A percentile compares a stretch with the other conserved stretches of the same genome.
phyloP scores from a whole-genome alignment of 2,113 vertebrate genomes.

The Morphnarchus princeps region DNA sequence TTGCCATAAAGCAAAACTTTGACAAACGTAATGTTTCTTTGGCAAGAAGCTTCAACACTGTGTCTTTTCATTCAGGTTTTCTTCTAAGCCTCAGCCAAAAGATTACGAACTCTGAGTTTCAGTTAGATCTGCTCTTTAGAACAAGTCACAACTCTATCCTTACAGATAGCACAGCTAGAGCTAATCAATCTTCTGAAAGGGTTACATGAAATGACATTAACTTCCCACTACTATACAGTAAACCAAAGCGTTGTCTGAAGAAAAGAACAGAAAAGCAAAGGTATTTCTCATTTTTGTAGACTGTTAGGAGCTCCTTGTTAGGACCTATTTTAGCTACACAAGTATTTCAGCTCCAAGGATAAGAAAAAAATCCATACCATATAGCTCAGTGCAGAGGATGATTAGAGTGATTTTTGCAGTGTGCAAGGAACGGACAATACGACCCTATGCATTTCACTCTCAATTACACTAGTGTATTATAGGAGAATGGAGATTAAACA shows the following conservation, averaged over 20 bases:
- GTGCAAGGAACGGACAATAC: background rate
- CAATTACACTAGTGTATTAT: background rate
- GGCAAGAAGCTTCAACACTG: background rate
- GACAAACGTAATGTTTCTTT: background rate
- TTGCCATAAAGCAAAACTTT: background rate
- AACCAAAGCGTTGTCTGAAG: background rate
- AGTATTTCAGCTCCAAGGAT: background rate
- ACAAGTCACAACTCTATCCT: background rate
- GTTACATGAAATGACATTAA: background rate
- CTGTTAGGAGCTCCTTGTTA: background rate
- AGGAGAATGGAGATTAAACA: conserved; percentile 4
- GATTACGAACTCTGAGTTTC: background rate
- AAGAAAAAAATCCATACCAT: background rate
- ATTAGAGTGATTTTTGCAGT: background rate
- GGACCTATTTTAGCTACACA: background rate
- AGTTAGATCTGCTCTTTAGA: background rate
- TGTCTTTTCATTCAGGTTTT: background rate
- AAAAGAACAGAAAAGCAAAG: background rate
- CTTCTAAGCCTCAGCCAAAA: background rate
- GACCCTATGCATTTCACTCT: background rate
- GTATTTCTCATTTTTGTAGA: background rate
- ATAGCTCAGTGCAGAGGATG: background rate
- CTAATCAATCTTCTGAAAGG: background rate
- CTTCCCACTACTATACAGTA: background rate
- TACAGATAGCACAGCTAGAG: background rate